These are phyloP conservation scores for Dysmachus trigonus DNA, from an alignment of 2,888 invertebrate genomes.

Conservation along the genomic window DNA sequence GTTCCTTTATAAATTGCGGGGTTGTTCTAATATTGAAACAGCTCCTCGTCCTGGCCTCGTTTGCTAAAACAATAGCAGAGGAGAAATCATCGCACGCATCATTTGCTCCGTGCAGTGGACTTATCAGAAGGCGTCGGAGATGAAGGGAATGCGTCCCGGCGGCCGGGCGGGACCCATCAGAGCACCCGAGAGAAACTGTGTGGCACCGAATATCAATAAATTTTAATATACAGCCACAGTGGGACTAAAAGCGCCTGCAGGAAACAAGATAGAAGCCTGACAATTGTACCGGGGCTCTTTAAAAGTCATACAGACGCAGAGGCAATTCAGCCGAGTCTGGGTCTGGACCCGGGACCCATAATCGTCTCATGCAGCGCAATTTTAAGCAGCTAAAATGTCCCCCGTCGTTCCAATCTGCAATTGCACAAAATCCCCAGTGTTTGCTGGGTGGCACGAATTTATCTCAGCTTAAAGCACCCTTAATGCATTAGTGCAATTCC, in stretches of 20 bases:
- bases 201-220: background rate
- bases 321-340: background rate
- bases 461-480: background rate
- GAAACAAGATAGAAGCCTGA: background rate
- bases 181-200: background rate
- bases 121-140: background rate
- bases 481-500: constrained; percentile 1
- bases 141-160: background rate
- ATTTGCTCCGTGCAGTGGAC: background rate
- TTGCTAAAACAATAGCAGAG: background rate
- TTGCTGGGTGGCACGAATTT: background rate
- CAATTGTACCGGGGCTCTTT: background rate
- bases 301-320: background rate
- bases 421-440: background rate
- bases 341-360: background rate
- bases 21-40: background rate
- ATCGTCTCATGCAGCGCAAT: background rate
- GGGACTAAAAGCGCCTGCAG: background rate
- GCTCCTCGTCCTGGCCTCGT: background rate
- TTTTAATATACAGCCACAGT: background rate
- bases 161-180: background rate
- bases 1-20: background rate
- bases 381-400: background rate
- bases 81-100: background rate
- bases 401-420: background rate